phyloP scores from a whole-genome alignment of 92 coral and sea anemone genomes.

The Bergia sp. region DNA sequence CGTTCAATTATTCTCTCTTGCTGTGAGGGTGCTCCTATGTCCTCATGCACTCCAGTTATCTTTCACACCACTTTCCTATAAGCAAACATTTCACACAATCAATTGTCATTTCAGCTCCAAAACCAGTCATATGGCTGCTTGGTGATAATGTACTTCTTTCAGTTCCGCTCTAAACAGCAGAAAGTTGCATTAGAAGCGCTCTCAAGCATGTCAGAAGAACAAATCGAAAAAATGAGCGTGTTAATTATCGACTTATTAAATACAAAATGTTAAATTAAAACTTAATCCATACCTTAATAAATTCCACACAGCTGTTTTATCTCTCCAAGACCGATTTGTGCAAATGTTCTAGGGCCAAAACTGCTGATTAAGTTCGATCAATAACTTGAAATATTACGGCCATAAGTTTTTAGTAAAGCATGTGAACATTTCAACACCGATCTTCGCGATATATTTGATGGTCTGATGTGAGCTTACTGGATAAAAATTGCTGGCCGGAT shows the following conservation, averaged over 20 bases:
- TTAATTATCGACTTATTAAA: constrained; percentile 3
- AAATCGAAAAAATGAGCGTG: neutral
- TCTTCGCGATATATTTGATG: neutral
- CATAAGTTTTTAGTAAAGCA: neutral
- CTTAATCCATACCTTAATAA: constrained; percentile 17
- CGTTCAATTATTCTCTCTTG: neutral
- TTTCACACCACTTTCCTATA: constrained; percentile 16
- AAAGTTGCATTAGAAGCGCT: neutral
- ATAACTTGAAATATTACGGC: neutral
- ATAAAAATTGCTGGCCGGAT: neutral
- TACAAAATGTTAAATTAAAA: neutral
- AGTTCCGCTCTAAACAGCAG: neutral
- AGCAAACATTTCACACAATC: constrained; percentile 26
- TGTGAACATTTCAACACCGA: neutral
- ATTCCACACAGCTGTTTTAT: neutral
- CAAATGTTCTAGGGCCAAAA: constrained; percentile 8
- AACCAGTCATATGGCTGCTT: neutral
- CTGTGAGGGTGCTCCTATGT: neutral
- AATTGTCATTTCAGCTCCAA: neutral
- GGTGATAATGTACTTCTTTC: neutral
- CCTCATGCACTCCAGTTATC: constrained; percentile 7
- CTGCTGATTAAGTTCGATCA: neutral
- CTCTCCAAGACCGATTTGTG: neutral
- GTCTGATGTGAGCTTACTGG: neutral
- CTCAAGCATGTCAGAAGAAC: neutral